Evolutionary conservation across 2,797 vertebrate species (phyloP).

Genomic region (Lycodopsis pacificus): DNA sequence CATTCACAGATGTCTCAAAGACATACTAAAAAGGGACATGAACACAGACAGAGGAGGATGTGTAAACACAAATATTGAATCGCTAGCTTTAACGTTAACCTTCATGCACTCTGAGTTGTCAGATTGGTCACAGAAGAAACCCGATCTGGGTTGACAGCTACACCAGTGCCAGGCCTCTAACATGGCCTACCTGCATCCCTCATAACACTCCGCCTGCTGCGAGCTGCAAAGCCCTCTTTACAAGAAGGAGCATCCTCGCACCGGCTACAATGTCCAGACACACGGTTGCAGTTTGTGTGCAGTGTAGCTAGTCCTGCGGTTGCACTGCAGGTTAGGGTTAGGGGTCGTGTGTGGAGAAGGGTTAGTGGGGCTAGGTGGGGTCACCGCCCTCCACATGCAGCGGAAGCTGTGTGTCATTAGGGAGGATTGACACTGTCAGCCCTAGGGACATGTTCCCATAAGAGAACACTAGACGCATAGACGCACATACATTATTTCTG

Average conservation of each 20-base stretch:
- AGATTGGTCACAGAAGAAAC: slow-evolving; percentile 53
- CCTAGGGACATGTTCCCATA: slow-evolving; percentile 76
- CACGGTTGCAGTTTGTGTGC: slow-evolving; percentile 17
- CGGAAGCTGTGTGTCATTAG: slow-evolving; percentile 81
- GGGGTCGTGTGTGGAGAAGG: slow-evolving; percentile 67
- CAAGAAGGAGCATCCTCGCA: slow-evolving; percentile 28
- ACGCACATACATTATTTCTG: slow-evolving; percentile 23
- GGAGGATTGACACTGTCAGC: slow-evolving; percentile 72
- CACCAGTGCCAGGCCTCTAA: slow-evolving; percentile 13
- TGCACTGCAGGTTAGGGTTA: slow-evolving; percentile 59
- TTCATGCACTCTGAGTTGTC: slow-evolving; percentile 38
- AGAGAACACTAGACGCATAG: slow-evolving; percentile 44
- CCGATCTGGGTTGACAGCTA: slow-evolving; percentile 24
- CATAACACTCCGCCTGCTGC: slow-evolving; percentile 13
- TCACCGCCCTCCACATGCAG: slow-evolving; percentile 77
- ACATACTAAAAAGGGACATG: slow-evolving; percentile 52
- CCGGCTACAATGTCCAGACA: slow-evolving; percentile 39
- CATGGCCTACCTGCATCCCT: slow-evolving; percentile 36
- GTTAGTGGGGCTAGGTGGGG: slow-evolving; percentile 77
- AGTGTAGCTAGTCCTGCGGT: slow-evolving; percentile 43
- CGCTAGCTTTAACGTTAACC: slow-evolving; percentile 30
- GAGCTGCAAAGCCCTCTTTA: slow-evolving; percentile 33
- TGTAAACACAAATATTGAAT: slow-evolving; percentile 69
- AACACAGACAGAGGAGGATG: slow-evolving; percentile 49
- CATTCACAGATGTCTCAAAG: slow-evolving; percentile 71